Percentiles rank a stretch among this genome's conserved stretches.
These are phyloP conservation scores for Bradypodion ventrale DNA, from an alignment of 2,797 vertebrate genomes.

Conservation along the genomic window DNA sequence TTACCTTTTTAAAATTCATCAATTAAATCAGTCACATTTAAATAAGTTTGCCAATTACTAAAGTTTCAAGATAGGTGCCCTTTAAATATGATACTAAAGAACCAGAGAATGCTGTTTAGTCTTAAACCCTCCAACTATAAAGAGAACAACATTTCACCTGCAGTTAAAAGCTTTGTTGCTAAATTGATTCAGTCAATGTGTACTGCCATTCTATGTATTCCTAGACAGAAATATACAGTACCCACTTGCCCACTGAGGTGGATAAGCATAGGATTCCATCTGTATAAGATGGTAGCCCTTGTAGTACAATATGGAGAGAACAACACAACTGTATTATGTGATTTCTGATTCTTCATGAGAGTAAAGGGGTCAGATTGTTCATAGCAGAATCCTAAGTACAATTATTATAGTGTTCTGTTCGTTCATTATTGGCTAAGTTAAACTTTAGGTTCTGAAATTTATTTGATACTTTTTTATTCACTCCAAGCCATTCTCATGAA, in stretches of 20 bases:
- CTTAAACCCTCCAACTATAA: neutral
- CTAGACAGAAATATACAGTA: neutral
- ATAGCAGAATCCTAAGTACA: neutral
- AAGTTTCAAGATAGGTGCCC: neutral
- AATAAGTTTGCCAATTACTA: neutral
- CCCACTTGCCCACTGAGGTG: neutral
- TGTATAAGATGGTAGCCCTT: neutral
- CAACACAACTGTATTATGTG: neutral
- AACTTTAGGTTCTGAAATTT: neutral
- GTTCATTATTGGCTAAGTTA: neutral
- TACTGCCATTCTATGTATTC: neutral
- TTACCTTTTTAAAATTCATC: neutral
- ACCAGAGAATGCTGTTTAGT: neutral
- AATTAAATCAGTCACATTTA: neutral
- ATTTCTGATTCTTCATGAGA: too few species aligned
- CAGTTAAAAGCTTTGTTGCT: neutral
- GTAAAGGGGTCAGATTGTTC: neutral
- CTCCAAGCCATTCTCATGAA: slow-evolving; percentile 9
- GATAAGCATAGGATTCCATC: neutral
- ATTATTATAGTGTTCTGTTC: neutral
- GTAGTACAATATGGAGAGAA: neutral
- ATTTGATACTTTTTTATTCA: neutral
- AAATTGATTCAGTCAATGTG: neutral
- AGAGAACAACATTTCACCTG: neutral
- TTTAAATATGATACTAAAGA: neutral